These are phyloP conservation scores for Ypsolopha scabrella DNA, from an alignment of 2,888 invertebrate species.

Conservation along the genomic window DNA sequence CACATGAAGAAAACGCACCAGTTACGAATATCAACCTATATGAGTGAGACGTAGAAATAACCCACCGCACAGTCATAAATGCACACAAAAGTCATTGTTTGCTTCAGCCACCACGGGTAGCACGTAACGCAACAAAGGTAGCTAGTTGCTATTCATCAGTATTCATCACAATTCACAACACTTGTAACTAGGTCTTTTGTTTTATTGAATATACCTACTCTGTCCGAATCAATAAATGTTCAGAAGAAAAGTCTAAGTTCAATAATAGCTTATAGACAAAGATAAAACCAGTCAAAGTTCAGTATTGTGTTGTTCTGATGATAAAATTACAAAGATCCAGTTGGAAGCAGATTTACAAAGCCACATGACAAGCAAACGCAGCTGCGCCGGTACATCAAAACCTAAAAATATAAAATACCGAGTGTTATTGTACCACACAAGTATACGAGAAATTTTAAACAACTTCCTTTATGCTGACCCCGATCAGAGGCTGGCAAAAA, in stretches of 20 bases:
- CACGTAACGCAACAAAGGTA: conserved; percentile 11
- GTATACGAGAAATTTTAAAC: too few relatives aligned
- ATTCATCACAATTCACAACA: conserved; percentile 3
- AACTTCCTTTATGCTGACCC: too few relatives aligned
- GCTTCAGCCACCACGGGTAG: conserved; percentile 2
- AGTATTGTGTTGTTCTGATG: background rate
- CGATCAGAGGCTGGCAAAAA: too few relatives aligned
- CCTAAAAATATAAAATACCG: too few relatives aligned
- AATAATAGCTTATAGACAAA: conserved; percentile 6
- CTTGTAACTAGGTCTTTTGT: too few relatives aligned
- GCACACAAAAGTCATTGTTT: conserved; percentile 7
- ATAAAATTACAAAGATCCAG: background rate
- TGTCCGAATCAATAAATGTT: too few relatives aligned
- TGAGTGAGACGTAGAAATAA: background rate
- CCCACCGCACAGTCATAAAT: background rate
- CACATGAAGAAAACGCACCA: background rate
- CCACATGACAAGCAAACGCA: background rate
- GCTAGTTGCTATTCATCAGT: conserved; percentile 10
- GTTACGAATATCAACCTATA: background rate
- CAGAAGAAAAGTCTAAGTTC: too few relatives aligned
- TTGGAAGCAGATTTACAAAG: background rate
- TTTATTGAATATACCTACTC: too few relatives aligned
- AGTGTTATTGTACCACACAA: too few relatives aligned
- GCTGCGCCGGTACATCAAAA: background rate
- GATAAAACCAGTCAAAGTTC: conserved; percentile 14